Conservation (phyloP, 2,113 vertebrate genomes). For the Aphyosemion australe region DNA sequence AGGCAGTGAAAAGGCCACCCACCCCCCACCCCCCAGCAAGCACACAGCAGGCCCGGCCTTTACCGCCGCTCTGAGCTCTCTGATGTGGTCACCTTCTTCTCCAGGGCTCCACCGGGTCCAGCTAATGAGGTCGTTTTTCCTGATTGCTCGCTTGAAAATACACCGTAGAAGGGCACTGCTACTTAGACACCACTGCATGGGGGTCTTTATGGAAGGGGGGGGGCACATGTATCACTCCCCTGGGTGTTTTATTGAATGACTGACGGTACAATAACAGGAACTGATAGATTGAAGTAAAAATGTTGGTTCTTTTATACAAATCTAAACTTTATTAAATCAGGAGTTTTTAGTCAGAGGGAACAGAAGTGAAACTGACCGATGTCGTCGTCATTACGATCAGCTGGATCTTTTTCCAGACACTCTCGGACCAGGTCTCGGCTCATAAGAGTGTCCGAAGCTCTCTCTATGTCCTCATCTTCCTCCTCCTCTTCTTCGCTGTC, state of each 20-base stretch:
- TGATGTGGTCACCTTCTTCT: constrained; percentile 57
- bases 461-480: constrained; percentile 95
- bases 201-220: constrained; percentile 6
- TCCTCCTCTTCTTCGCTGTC: constrained; percentile 98
- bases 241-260: constrained; percentile 34
- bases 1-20: constrained; percentile 37
- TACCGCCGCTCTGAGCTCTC: constrained; percentile 45
- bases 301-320: too few relatives aligned
- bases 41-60: constrained; percentile 36
- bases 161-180: constrained; percentile 32
- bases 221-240: constrained; percentile 19
- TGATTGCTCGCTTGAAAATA: constrained; percentile 43
- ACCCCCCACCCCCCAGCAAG: not conserved
- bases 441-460: constrained; percentile 87
- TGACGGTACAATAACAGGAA: constrained; percentile 31
- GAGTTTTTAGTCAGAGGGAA: too few relatives aligned
- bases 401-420: constrained; percentile 95
- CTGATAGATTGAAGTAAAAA: not conserved
- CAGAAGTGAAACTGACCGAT: constrained; percentile 81
- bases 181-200: constrained; percentile 28
- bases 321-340: too few relatives aligned
- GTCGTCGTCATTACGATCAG: constrained; percentile 94
- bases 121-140: constrained; percentile 53
- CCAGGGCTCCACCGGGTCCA: constrained; percentile 31
- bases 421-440: constrained; percentile 93